Evolutionary conservation across 2,888 invertebrate species (phyloP).

Genomic region (Tetranychus piercei): DNA sequence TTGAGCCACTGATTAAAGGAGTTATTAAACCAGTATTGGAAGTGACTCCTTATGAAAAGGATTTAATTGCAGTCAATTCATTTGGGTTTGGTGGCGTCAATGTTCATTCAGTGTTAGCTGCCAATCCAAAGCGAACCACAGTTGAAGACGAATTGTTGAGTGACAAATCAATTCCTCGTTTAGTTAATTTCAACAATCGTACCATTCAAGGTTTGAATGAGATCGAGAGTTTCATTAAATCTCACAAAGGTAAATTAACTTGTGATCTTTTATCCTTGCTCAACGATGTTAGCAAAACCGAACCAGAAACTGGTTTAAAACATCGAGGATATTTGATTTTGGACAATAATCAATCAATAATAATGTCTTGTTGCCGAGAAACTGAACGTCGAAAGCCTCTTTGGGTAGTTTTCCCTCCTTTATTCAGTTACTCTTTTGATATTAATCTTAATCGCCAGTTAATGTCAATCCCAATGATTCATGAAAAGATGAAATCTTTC

Average conservation of each 20-base stretch:
- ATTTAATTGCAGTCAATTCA: constrained; percentile 37
- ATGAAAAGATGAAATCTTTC: constrained; percentile 32
- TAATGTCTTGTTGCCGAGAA: neutral
- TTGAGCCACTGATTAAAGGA: constrained; percentile 37
- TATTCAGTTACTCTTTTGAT: neutral
- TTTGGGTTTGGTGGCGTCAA: constrained; percentile 40
- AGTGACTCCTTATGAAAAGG: constrained; percentile 34
- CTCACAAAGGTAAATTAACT: constrained; percentile 36
- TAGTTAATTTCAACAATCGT: constrained; percentile 62
- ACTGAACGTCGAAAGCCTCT: neutral
- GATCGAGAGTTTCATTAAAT: constrained; percentile 39
- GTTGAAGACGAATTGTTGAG: constrained; percentile 43
- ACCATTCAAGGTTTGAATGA: constrained; percentile 55
- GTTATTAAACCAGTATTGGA: constrained; percentile 36
- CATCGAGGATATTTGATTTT: constrained; percentile 11
- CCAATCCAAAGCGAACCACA: constrained; percentile 24
- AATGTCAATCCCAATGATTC: constrained; percentile 35
- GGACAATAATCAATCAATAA: constrained; percentile 7
- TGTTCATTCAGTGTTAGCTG: constrained; percentile 31
- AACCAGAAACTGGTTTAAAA: constrained; percentile 1
- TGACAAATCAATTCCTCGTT: constrained; percentile 11
- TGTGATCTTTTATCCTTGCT: constrained; percentile 54
- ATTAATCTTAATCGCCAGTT: constrained; percentile 25
- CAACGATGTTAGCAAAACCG: constrained; percentile 9
- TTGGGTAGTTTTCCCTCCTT: neutral